Evolutionary conservation across 2,888 invertebrate species (phyloP).

Genomic region (Sarcophaga rosellei): DNA sequence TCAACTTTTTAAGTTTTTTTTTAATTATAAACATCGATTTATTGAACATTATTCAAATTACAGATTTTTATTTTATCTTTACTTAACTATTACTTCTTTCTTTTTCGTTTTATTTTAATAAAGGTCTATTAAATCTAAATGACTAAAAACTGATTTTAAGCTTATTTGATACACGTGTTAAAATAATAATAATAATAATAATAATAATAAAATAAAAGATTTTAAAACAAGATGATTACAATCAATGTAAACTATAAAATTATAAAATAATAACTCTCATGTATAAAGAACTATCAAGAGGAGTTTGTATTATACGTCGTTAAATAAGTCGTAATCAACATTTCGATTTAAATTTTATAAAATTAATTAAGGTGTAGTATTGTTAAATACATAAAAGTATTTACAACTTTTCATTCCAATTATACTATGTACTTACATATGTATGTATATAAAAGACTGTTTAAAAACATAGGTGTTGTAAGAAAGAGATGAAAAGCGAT

Average conservation of each 20-base stretch:
- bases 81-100: constrained; percentile 22
- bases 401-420: too few relatives aligned
- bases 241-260: constrained; percentile 30
- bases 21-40: constrained; percentile 61
- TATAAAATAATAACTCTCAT: constrained; percentile 3
- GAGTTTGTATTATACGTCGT: neutral
- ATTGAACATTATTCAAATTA: constrained; percentile 54
- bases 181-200: constrained; percentile 18
- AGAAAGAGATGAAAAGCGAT: constrained; percentile 8
- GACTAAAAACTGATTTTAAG: constrained; percentile 55
- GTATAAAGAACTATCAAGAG: constrained; percentile 22
- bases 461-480: neutral
- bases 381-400: too few relatives aligned
- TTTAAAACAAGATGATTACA: constrained; percentile 12
- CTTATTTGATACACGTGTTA: constrained; percentile 13
- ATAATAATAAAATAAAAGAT: constrained; percentile 20
- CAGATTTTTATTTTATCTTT: neutral
- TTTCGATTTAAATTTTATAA: neutral
- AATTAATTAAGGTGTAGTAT: neutral
- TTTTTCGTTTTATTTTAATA: constrained; percentile 35
- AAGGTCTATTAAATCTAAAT: constrained; percentile 59
- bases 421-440: too few relatives aligned
- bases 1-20: constrained; percentile 16
- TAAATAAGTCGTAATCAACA: constrained; percentile 4
- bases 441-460: too few relatives aligned